These are phyloP conservation scores for Enteromius thamalakanensis DNA, from an alignment of 2,797 vertebrate genomes.

Conservation along the genomic window DNA sequence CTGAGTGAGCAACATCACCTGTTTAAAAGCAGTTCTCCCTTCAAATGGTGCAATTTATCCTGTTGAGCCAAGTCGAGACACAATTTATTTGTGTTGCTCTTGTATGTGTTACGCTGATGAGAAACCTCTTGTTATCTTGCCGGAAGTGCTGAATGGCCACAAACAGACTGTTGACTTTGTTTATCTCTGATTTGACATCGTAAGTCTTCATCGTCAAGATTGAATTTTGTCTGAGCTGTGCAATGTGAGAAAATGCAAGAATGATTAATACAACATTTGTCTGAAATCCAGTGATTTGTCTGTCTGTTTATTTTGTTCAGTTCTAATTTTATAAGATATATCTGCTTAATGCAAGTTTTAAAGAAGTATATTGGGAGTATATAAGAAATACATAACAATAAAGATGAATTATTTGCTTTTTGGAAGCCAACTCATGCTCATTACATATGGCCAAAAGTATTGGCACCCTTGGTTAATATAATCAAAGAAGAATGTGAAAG, in stretches of 20 bases:
- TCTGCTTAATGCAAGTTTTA: not conserved
- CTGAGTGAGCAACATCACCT: slow-evolving; percentile 56
- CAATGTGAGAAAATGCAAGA: slow-evolving; percentile 51
- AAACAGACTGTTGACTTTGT: slow-evolving; percentile 48
- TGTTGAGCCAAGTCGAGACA: slow-evolving; percentile 62
- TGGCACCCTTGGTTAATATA: no score
- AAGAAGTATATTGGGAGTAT: not conserved
- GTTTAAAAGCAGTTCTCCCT: slow-evolving; percentile 50
- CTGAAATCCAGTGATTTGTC: slow-evolving; percentile 39
- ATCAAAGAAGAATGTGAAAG: no score
- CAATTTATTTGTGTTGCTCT: slow-evolving; percentile 42
- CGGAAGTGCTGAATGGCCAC: slow-evolving; percentile 45
- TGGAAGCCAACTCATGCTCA: not conserved
- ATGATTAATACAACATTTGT: slow-evolving; percentile 44
- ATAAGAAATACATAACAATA: not conserved
- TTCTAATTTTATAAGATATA: not conserved
- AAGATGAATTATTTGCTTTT: not conserved
- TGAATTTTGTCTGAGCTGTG: slow-evolving; percentile 43
- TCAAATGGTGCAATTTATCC: slow-evolving; percentile 61
- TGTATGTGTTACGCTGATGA: slow-evolving; percentile 50
- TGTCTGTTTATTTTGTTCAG: slow-evolving; percentile 29
- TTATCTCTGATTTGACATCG: slow-evolving; percentile 49
- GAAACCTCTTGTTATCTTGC: slow-evolving; percentile 39
- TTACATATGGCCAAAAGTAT: no score
- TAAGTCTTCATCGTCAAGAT: slow-evolving; percentile 32